These are phyloP conservation scores for Rhyacichthys aspro DNA, from an alignment of 2,797 vertebrate species.

Conservation along the genomic window DNA sequence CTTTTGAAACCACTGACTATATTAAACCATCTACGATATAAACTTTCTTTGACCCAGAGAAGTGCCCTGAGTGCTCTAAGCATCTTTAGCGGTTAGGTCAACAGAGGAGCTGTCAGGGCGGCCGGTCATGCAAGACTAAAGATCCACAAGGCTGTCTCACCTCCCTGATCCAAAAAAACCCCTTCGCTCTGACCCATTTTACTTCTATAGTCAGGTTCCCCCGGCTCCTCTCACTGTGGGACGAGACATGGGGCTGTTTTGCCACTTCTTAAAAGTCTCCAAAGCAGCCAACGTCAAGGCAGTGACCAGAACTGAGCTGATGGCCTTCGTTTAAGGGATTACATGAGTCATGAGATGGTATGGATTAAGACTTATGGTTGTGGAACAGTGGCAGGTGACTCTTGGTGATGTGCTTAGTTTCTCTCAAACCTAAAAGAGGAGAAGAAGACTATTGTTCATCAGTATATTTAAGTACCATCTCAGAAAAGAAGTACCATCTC, in stretches of 20 bases:
- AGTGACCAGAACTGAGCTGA: conserved; percentile 51
- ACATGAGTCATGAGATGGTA: conserved; percentile 72
- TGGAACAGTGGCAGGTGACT: conserved; percentile 48
- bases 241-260: conserved; percentile 34
- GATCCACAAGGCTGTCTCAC: conserved; percentile 34
- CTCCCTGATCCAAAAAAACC: conserved; percentile 45
- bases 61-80: conserved; percentile 13
- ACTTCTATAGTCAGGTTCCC: conserved; percentile 62
- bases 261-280: conserved; percentile 49
- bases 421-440: background rate
- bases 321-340: conserved; percentile 60
- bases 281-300: conserved; percentile 38
- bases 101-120: conserved; percentile 39
- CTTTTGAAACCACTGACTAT: background rate
- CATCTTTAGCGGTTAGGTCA: conserved; percentile 37
- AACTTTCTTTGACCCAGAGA: conserved; percentile 6
- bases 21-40: background rate
- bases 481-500: too few species aligned
- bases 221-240: conserved; percentile 36
- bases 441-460: too few species aligned
- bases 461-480: too few species aligned
- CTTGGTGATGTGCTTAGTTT: conserved; percentile 10
- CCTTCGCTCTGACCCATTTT: conserved; percentile 56
- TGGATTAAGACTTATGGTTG: conserved; percentile 58
- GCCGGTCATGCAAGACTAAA: conserved; percentile 56